Evolutionary conservation across 2,888 invertebrate species (phyloP), one percentile per base, ranked within the genome.

Genomic region (Mythimna vitellina): DNA sequence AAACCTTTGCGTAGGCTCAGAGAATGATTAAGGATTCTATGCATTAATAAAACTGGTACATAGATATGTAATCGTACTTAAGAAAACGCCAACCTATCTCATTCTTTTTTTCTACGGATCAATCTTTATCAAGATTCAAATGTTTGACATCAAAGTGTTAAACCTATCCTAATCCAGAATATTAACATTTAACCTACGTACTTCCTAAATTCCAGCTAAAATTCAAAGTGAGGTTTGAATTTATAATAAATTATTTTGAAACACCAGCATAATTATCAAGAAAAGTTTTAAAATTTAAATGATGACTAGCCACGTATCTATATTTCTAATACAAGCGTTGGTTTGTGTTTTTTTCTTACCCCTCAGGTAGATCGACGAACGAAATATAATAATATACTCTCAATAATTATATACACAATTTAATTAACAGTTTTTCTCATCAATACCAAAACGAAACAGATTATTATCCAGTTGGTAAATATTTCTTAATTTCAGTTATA

Each of bases 381-480:
- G 17, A 53, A 60, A 42, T 64, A 20, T 12, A 20, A 53, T 60
- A 68, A 49, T 46, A 54, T 25, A 38, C 10, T 53, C 68, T 29
- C 10, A 12, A n/a, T 17, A 32, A 5, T 56, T 63, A 35, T 10
- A 42, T 10, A 35, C 14, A 76, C 57, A 32, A 58, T 62, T 63
- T 53, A 46, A 70, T 63, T 10, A 67, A 29, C 20, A 3, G 22
- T 8, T 66, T 61, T 63, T 61, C 29, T 8, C 29, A 17, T 9
- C 29, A 54, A 46, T 46, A 46, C 7, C 53, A 12, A 54, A 73
- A 70, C 4, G 49, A 63, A 51, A 25, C 29, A 42, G 10, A 66
- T 74, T 73, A 63, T 64, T 57, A 29, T 32, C 29, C 58, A 20
- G 49, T 56, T 1, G 35, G 35, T 9, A 20, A 77, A 42, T 12